Conservation (phyloP, 2,797 vertebrate genomes). For the Poecilia gillii region DNA sequence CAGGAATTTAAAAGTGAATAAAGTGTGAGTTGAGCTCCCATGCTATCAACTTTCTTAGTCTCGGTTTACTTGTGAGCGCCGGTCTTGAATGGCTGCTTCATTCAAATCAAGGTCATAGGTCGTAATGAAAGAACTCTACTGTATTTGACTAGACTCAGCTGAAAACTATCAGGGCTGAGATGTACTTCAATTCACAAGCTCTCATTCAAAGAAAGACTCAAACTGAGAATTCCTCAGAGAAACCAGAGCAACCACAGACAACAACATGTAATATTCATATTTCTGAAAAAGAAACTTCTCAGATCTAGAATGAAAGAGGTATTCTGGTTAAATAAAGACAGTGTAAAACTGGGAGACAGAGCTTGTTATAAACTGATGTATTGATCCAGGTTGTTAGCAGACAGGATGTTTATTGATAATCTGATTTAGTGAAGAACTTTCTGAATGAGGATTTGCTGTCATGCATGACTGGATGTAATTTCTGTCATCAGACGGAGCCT, state of each 20-base stretch:
- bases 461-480: slow-evolving; percentile 18
- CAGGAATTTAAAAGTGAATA: slow-evolving; percentile 6
- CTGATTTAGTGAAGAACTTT: neutral
- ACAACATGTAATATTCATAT: slow-evolving; percentile 2
- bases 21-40: slow-evolving; percentile 11
- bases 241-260: neutral
- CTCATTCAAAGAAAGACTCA: slow-evolving; percentile 28
- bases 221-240: slow-evolving; percentile 8
- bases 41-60: slow-evolving; percentile 30
- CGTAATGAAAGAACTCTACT: slow-evolving; percentile 57
- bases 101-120: slow-evolving; percentile 54
- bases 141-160: slow-evolving; percentile 44
- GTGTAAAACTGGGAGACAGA: neutral
- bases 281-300: neutral
- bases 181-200: slow-evolving; percentile 26
- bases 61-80: slow-evolving; percentile 33
- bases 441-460: neutral
- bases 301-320: neutral
- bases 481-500: slow-evolving; percentile 9
- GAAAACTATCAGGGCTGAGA: slow-evolving; percentile 46
- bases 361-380: neutral
- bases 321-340: neutral
- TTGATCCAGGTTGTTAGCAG: neutral
- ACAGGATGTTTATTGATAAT: neutral
- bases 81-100: slow-evolving; percentile 59